These are phyloP conservation scores for Plecotus auritus DNA, from an alignment of 2,113 vertebrate species.

Conservation along the genomic window DNA sequence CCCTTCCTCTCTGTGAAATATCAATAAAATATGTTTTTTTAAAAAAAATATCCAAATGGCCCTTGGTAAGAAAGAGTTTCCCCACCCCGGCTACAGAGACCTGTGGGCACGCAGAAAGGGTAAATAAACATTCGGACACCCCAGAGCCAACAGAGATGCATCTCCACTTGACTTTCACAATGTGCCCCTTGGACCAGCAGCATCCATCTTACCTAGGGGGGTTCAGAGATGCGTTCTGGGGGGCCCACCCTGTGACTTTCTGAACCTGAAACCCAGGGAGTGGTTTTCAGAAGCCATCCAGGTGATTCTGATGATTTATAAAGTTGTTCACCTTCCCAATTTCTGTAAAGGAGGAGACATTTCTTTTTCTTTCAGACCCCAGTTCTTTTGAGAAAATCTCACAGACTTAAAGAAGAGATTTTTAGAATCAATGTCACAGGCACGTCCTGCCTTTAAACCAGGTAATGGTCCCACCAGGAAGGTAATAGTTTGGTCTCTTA, in stretches of 20 bases:
- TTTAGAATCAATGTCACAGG: conserved; percentile 45
- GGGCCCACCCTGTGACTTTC: not conserved
- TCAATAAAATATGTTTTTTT: no score
- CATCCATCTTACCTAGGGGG: not conserved
- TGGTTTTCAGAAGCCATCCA: not conserved
- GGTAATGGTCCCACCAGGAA: conserved; percentile 18
- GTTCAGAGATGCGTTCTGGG: not conserved
- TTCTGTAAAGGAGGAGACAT: not conserved
- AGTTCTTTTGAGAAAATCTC: conserved; percentile 29
- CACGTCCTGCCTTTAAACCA: conserved; percentile 31
- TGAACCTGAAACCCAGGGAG: not conserved
- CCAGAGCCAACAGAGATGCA: not conserved
- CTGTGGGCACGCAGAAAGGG: not conserved
- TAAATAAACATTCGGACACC: not conserved
- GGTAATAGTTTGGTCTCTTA: conserved; percentile 25
- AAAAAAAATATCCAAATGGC: no score
- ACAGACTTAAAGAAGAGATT: conserved; percentile 22
- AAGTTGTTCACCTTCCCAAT: not conserved
- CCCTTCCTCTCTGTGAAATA: no score
- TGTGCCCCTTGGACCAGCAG: not conserved
- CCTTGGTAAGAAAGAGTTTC: no score
- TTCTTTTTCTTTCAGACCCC: not conserved
- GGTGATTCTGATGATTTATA: not conserved
- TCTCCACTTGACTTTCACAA: not conserved
- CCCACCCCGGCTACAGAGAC: not conserved